phyloP scores from a whole-genome alignment of 2,888 invertebrate species.

The Yponomeuta malinellus region DNA sequence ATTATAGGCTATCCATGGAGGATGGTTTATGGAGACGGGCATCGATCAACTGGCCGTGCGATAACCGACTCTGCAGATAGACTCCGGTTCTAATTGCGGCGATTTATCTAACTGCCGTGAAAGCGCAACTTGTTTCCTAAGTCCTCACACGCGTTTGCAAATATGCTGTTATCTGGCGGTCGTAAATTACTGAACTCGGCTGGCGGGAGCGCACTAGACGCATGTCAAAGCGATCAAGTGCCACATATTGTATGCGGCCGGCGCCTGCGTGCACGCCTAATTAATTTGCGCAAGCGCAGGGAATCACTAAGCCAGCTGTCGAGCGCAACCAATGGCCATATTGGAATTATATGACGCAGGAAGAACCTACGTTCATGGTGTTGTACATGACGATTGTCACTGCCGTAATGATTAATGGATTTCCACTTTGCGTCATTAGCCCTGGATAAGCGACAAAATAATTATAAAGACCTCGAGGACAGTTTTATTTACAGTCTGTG shows the following conservation, averaged over 20 bases:
- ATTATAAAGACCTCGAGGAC: background rate
- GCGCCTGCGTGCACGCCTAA: slow-evolving; percentile 40
- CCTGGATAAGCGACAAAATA: background rate
- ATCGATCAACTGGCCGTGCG: slow-evolving; percentile 18
- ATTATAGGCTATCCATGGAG: slow-evolving; percentile 22
- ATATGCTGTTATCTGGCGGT: background rate
- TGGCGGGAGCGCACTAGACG: slow-evolving; percentile 14
- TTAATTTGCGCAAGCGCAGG: slow-evolving; percentile 51
- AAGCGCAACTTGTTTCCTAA: background rate
- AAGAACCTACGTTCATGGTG: background rate
- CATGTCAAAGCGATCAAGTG: slow-evolving; percentile 15
- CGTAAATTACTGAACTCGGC: background rate
- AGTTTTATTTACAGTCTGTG: slow-evolving; percentile 3
- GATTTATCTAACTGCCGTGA: slow-evolving; percentile 11
- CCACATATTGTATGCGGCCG: slow-evolving; percentile 14
- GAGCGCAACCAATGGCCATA: slow-evolving; percentile 51
- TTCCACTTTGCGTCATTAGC: slow-evolving; percentile 11
- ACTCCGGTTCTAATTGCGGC: slow-evolving; percentile 26
- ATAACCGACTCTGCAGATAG: slow-evolving; percentile 26
- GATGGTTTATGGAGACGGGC: slow-evolving; percentile 24
- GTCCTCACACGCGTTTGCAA: background rate
- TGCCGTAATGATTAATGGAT: background rate
- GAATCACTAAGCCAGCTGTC: slow-evolving; percentile 60
- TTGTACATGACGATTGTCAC: slow-evolving; percentile 1
- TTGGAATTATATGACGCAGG: slow-evolving; percentile 46